These are phyloP conservation scores for Beaufortia kweichowensis DNA, from an alignment of 2,113 vertebrate species.

Conservation along the genomic window DNA sequence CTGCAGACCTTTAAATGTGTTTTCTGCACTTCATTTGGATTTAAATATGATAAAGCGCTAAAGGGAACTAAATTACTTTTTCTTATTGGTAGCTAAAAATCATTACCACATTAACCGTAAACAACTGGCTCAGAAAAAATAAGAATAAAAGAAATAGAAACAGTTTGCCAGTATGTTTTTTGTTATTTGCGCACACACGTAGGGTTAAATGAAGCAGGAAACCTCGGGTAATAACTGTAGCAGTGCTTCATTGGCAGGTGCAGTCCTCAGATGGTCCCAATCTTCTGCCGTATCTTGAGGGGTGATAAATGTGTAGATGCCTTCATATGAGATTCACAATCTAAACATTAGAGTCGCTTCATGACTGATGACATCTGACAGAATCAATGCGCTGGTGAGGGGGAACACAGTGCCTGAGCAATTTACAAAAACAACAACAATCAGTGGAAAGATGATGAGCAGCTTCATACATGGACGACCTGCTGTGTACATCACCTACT, in stretches of 20 bases:
- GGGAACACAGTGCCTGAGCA: neutral
- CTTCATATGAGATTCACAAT: neutral
- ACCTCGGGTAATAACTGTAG: neutral
- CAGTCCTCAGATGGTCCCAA: neutral
- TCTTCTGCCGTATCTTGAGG: conserved; percentile 6
- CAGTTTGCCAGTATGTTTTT: no score
- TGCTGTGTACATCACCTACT: neutral
- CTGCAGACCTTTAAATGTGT: neutral
- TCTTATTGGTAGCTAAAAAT: no score
- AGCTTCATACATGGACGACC: neutral
- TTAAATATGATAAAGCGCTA: no score
- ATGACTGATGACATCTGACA: conserved; percentile 29
- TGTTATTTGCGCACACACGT: neutral
- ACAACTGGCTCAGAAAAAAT: no score
- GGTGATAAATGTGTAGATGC: conserved; percentile 10
- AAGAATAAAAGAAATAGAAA: no score
- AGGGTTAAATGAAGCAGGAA: neutral
- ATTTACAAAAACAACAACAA: conserved; percentile 37
- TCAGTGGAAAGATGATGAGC: conserved; percentile 19
- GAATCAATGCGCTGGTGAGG: neutral
- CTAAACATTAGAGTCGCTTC: conserved; percentile 21
- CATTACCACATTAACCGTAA: no score
- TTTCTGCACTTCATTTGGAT: neutral
- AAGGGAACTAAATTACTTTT: no score
- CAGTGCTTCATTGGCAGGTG: conserved; percentile 9